phyloP scores from a whole-genome alignment of 2,888 invertebrate genomes.

The Andrena marginata region DNA sequence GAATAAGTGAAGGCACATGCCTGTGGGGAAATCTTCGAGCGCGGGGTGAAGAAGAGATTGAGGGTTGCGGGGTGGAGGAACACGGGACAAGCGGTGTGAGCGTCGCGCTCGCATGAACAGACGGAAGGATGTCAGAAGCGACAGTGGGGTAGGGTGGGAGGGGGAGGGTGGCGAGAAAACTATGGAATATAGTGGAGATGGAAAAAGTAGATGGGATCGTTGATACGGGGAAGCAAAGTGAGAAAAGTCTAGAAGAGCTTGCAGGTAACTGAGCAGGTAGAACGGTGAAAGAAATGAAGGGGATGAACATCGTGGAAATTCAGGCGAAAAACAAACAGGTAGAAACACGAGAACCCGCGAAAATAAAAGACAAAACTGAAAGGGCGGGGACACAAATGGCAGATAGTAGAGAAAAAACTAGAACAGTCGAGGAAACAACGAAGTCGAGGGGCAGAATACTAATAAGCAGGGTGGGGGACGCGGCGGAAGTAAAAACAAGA shows the following conservation, averaged over 20 bases:
- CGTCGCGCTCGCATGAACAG: neutral
- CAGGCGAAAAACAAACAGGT: neutral
- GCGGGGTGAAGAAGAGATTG: conserved; percentile 25
- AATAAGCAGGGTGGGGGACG: neutral
- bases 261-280: neutral
- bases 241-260: neutral
- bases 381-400: no score
- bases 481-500: neutral
- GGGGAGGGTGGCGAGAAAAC: neutral
- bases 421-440: neutral
- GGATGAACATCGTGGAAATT: neutral
- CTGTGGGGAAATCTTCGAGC: conserved; percentile 50
- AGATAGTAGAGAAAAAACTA: neutral
- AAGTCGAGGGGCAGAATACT: neutral
- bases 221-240: neutral
- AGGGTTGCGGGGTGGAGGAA: neutral
- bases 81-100: neutral
- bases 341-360: neutral
- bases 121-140: conserved; percentile 4
- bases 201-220: neutral
- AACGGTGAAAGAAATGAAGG: neutral
- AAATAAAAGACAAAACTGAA: neutral
- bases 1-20: conserved; percentile 40
- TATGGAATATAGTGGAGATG: conserved; percentile 18
- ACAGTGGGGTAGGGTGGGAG: neutral